phyloP scores from a whole-genome alignment of 2,888 invertebrate species.

The Ophion slaviceki region DNA sequence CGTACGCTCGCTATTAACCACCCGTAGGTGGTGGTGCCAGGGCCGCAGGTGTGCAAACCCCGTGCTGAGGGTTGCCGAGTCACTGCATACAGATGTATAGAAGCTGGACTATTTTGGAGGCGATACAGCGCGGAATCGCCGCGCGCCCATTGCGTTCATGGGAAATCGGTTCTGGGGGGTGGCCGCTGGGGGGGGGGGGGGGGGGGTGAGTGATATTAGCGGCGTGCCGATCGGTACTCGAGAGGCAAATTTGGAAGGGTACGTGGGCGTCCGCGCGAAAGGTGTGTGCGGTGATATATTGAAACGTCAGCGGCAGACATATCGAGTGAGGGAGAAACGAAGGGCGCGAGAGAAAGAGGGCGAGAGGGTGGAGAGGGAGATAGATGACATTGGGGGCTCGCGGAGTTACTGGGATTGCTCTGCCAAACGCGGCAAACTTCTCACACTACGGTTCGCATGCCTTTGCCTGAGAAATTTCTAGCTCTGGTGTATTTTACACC shows the following conservation, averaged over 20 bases:
- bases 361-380: constrained; percentile 38
- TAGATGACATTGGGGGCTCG: constrained; percentile 36
- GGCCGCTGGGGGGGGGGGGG: constrained; percentile 23
- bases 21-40: not conserved
- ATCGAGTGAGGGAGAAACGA: constrained; percentile 77
- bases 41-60: constrained; percentile 56
- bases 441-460: constrained; percentile 74
- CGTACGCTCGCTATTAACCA: constrained; percentile 49
- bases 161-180: constrained; percentile 19
- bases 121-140: constrained; percentile 53
- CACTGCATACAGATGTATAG: not conserved
- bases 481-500: constrained; percentile 13
- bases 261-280: constrained; percentile 72
- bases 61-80: not conserved
- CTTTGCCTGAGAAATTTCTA: constrained; percentile 74
- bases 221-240: constrained; percentile 78
- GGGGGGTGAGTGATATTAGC: constrained; percentile 73
- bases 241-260: constrained; percentile 77
- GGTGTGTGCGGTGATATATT: constrained; percentile 80
- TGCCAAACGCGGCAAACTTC: constrained; percentile 61
- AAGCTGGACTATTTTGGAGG: constrained; percentile 35
- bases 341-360: constrained; percentile 23
- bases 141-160: constrained; percentile 26
- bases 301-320: constrained; percentile 82
- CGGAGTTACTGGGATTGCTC: constrained; percentile 65